Evolutionary conservation across 2,113 vertebrate species (phyloP), one percentile per base, ranked within the genome.

Genomic region (Takifugu bimaculatus): DNA sequence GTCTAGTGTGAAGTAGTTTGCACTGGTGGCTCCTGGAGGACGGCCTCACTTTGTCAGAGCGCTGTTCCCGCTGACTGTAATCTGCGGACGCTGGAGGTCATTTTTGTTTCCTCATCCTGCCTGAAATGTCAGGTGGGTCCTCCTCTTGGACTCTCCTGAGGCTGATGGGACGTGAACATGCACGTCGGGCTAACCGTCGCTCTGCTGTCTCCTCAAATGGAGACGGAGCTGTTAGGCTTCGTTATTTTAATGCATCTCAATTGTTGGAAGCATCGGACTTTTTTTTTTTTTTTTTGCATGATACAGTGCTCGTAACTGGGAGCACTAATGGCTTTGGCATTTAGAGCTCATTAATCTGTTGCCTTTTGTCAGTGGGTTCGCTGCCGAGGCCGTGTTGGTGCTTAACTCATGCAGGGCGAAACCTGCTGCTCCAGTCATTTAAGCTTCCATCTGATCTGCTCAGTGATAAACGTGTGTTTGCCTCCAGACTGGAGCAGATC

Each of bases 301-400:
- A 39, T 42, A 9, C 39, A 35, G n/a, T 53, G 47, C 28, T 1
- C 6, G 4, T 4, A 25, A 27, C 27, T 27, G 68, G 27, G 54
- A 39, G 39, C 52, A 39, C 52, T 70, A 75, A 71, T 75, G 66
- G 68, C 65, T 74, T 53, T 67, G 66, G 39, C 55, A 63, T 72
- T 72, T 54, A 43, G 44, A 65, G 65, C 66, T 75, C 64, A 70
- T 79, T 68, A 73, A 59, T 79, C 47, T 61, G 54, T 39, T 74
- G 65, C 44, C 55, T 43, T 55, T 63, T 50, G 54, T 85, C 69
- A 59, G 26, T 80, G 69, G 70, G n/a, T 27, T n/a, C 4, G 43
- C 69, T 7, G 45, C 45, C 47, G 60, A 47, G 42, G 44, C 60
- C 50, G 48, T 49, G 27, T 67, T 57, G 64, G 70, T 45, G 43